Conservation (phyloP, 2,113 vertebrate species). For the Caranx ignobilis region DNA sequence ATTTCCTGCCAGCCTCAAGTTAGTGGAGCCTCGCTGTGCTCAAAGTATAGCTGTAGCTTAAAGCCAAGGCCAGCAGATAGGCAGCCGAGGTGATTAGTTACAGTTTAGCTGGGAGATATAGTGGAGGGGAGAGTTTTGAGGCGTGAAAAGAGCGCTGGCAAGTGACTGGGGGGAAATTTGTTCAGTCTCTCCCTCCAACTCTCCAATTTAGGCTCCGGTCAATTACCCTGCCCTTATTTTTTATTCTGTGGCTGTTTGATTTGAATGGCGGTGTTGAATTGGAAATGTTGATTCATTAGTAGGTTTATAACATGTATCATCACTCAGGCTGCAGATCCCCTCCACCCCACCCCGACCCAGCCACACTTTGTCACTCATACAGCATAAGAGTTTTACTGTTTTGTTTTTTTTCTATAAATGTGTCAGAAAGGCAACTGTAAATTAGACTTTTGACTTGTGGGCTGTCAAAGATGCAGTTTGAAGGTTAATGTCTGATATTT, state of each 20-base stretch:
- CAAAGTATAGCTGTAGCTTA: conserved; percentile 27
- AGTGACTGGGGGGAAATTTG: conserved; percentile 56
- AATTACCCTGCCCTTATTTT: conserved; percentile 67
- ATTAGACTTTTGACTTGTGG: conserved; percentile 23
- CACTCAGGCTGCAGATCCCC: conserved; percentile 20
- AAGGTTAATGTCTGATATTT: conserved; percentile 4
- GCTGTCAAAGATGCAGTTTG: conserved; percentile 21
- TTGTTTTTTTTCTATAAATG: conserved; percentile 22
- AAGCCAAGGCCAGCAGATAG: conserved; percentile 65
- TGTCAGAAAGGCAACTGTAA: conserved; percentile 11
- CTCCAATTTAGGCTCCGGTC: conserved; percentile 63
- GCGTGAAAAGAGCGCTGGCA: conserved; percentile 71
- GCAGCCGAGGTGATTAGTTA: conserved; percentile 69
- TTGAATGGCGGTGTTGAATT: conserved; percentile 60
- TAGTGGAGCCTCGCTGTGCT: conserved; percentile 47
- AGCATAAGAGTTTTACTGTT: conserved; percentile 24
- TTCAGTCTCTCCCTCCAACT: conserved; percentile 60
- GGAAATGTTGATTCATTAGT: conserved; percentile 75
- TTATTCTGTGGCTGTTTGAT: conserved; percentile 56
- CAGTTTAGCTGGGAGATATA: conserved; percentile 56
- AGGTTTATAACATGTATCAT: conserved; percentile 56
- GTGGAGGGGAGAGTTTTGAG: conserved; percentile 57
- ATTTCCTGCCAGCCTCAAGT: conserved; percentile 49
- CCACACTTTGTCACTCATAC: conserved; percentile 11
- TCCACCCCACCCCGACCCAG: neutral